Evolutionary conservation across 1,140 invertebrate species (phyloP), one percentile per base, ranked within the genome.

Genomic region (Drosophila lacteicornis): DNA sequence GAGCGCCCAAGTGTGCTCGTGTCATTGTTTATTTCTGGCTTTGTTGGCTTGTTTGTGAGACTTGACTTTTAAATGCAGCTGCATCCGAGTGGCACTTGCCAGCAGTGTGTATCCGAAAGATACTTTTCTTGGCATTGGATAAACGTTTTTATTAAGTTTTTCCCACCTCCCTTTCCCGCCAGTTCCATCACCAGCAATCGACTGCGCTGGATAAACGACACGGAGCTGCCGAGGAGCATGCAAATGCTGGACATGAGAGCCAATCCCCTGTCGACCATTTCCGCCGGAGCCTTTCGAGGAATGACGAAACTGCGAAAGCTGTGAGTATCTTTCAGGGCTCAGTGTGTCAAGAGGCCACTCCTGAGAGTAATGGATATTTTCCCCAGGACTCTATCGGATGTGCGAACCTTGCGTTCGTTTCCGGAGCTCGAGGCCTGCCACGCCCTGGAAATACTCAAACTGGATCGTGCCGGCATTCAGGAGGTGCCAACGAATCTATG

Each of bases 341-440:
- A 9, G 30, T 43, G 49, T 30, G 30, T n/a, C 63, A 65, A 7
- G 2, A 36, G 17, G 51, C 13, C 9, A 38, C 13, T n/a, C 19
- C 13, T 40, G 13, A 17, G n/a, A 43, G 6, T 43, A 12, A 13
- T 13, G 19, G 3, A 33, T 7, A 4, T 36, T 27, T n/a, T 40
- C 40, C 19, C n/a, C 87, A 99, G 98, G 55, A 96, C 97, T 57
- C 91, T 99, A 36, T 98, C 97, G 12, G 97, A 98, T 92, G 95
- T 96, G n/a, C 94, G 95, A 60, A 95, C 96, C 61, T 93, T 98
- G 82, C 95, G 94, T 53, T 94, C 94, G 50, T 97, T 99, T 93
- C 98, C 98, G 2, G 95, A 96, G 92, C 94, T 99, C 49, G 96
- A 96, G 81, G 97, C 96, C 27, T 96, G 96, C 1, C 91, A 88